These are phyloP conservation scores for Salvelinus sp. DNA, from an alignment of 2,113 vertebrate species.

Conservation along the genomic window DNA sequence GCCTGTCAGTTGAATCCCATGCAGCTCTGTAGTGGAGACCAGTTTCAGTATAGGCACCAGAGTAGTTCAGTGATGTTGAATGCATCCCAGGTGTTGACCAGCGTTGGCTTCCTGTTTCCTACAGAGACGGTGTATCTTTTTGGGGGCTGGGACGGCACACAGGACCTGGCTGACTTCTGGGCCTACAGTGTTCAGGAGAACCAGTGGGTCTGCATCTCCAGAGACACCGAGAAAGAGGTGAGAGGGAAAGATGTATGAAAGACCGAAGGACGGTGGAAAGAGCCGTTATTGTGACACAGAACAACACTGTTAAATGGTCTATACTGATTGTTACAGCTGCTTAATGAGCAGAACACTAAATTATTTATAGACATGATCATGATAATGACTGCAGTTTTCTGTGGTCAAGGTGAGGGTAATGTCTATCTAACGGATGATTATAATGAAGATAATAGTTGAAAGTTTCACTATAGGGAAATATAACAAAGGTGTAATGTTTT, in stretches of 20 bases:
- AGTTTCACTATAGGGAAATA: no score
- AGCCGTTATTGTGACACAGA: no score
- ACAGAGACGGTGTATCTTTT: slow-evolving; percentile 98
- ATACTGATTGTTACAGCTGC: no score
- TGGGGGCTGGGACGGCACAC: slow-evolving; percentile 86
- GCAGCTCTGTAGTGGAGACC: no score
- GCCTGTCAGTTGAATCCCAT: no score
- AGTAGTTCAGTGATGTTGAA: not conserved
- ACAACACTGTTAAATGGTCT: slow-evolving; percentile 41
- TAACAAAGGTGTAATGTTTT: no score
- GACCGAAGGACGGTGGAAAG: not conserved
- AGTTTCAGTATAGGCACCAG: not conserved
- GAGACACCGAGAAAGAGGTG: slow-evolving; percentile 97
- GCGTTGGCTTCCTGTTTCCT: slow-evolving; percentile 21
- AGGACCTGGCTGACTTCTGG: slow-evolving; percentile 98
- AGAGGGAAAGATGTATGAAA: not conserved
- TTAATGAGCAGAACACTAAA: no score
- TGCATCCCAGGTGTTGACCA: not conserved
- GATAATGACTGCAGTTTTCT: no score
- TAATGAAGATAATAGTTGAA: no score
- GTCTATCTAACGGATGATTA: no score
- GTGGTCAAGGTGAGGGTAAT: no score
- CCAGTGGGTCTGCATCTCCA: slow-evolving; percentile 96
- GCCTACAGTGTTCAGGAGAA: slow-evolving; percentile 97
- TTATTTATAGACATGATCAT: slow-evolving; percentile 41